These are phyloP conservation scores for Dinocampus coccinellae DNA, from an alignment of 2,888 invertebrate species.

Conservation along the genomic window DNA sequence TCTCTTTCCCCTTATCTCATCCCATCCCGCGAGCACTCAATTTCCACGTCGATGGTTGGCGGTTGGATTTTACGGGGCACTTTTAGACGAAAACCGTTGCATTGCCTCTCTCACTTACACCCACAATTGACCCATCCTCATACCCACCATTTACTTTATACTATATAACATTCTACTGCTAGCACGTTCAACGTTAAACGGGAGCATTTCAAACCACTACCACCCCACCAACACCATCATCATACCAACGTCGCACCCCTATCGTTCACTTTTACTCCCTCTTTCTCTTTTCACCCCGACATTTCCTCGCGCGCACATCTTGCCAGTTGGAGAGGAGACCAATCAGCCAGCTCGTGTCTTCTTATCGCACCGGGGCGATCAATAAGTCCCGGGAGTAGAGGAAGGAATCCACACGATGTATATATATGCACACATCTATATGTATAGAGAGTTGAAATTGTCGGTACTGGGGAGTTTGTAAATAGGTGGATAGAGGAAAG, in stretches of 20 bases:
- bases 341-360: conserved; percentile 65
- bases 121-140: conserved; percentile 29
- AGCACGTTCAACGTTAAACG: conserved; percentile 11
- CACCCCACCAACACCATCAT: not conserved
- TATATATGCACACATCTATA: not conserved
- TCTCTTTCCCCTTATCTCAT: conserved; percentile 25
- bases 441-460: conserved; percentile 37
- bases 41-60: conserved; percentile 33
- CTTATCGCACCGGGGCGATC: conserved; percentile 64
- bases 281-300: not conserved
- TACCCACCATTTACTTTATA: conserved; percentile 16
- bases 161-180: not conserved
- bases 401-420: conserved; percentile 59
- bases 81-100: conserved; percentile 36
- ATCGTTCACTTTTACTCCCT: not conserved
- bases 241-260: not conserved
- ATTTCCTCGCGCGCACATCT: conserved; percentile 32
- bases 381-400: conserved; percentile 65
- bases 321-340: conserved; percentile 54
- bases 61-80: conserved; percentile 38
- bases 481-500: conserved; percentile 35
- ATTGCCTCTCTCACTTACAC: conserved; percentile 9
- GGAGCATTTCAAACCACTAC: not conserved
- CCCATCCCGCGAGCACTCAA: conserved; percentile 28
- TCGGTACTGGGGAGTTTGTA: conserved; percentile 19